phyloP scores from a whole-genome alignment of 2,113 vertebrate species.

The Cyrtonyx montezumae region DNA sequence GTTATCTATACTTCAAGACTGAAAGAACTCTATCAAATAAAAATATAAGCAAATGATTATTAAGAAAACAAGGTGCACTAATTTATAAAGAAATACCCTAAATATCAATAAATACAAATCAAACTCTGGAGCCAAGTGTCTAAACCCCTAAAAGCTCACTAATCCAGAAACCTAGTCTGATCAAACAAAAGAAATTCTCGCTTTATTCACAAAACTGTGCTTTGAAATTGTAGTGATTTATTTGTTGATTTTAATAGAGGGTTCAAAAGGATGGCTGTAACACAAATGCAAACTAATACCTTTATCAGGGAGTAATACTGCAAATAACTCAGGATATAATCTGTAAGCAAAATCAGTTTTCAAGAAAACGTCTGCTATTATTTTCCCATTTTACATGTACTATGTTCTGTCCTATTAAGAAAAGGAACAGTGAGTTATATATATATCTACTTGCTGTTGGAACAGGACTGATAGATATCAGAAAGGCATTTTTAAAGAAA shows the following conservation, averaged over 20 bases:
- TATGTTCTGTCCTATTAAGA: neutral
- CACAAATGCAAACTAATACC: neutral
- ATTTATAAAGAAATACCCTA: neutral
- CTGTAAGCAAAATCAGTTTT: neutral
- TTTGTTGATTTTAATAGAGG: neutral
- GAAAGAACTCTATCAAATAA: neutral
- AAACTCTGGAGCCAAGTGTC: neutral
- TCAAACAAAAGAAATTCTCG: neutral
- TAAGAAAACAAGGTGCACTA: neutral
- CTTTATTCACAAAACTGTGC: neutral
- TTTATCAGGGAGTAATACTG: neutral
- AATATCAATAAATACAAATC: neutral
- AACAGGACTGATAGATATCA: neutral
- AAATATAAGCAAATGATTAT: neutral
- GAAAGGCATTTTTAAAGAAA: neutral
- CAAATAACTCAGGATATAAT: neutral
- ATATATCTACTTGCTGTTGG: neutral
- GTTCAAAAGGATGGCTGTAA: neutral
- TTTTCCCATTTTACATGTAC: neutral
- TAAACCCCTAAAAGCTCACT: neutral
- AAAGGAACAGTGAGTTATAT: neutral
- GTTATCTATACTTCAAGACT: neutral
- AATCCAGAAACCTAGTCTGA: neutral
- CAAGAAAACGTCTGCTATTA: neutral
- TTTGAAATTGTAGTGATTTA: neutral